Evolutionary conservation across 2,888 invertebrate species (phyloP).

Genomic region (Epinotia ramella): DNA sequence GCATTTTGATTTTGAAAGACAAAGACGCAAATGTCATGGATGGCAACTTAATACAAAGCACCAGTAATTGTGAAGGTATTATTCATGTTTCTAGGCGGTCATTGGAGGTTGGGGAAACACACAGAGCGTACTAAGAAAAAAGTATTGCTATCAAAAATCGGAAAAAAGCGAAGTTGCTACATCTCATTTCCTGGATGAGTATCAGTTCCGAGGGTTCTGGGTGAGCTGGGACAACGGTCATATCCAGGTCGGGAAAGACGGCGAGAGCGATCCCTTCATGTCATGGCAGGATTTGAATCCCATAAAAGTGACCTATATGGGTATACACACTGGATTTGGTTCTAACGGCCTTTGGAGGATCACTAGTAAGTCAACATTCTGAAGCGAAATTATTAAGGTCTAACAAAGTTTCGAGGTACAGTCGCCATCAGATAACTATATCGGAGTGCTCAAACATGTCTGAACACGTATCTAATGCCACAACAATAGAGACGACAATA

Average conservation of each 20-base stretch:
- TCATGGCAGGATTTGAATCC: conserved; percentile 15
- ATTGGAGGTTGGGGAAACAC: conserved; percentile 25
- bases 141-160: background rate
- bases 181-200: conserved; percentile 4
- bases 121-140: conserved; percentile 18
- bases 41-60: background rate
- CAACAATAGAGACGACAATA: too few species aligned
- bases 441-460: too few species aligned
- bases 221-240: conserved; percentile 11
- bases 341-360: conserved; percentile 17
- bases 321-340: conserved; percentile 19
- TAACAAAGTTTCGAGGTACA: background rate
- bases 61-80: too few species aligned
- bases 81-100: background rate
- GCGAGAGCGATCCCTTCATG: background rate
- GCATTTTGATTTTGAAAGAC: too few species aligned
- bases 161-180: conserved; percentile 9
- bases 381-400: background rate
- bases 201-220: conserved; percentile 26
- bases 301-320: conserved; percentile 1
- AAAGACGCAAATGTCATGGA: background rate
- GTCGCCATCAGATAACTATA: too few species aligned
- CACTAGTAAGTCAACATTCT: background rate
- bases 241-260: conserved; percentile 18
- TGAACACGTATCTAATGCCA: too few species aligned